A percentile compares a stretch with the other conserved stretches of the same genome.
Conservation (phyloP, 2,888 invertebrate genomes). For the Exocentrus adspersus region DNA sequence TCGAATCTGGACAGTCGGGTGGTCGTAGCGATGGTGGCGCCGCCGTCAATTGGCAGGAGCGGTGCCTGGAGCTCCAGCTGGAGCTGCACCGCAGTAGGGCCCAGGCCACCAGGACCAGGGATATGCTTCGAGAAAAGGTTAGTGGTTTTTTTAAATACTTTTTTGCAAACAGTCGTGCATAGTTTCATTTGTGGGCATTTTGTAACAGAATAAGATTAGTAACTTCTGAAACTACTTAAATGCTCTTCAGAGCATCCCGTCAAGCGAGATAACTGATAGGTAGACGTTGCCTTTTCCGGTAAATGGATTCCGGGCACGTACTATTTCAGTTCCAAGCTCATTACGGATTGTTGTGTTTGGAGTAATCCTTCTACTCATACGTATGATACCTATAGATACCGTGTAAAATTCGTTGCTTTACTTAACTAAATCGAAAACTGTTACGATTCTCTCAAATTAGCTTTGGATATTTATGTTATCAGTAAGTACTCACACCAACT, state of each 20-base stretch:
- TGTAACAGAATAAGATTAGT: no score
- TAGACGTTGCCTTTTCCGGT: background rate
- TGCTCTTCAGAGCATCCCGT: background rate
- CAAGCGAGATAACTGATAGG: background rate
- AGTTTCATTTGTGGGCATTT: no score
- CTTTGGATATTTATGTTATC: no score
- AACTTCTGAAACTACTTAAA: no score
- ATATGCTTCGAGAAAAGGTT: conserved; percentile 92
- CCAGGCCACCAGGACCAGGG: conserved; percentile 87
- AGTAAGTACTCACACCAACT: no score
- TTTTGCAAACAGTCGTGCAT: no score
- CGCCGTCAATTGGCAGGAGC: conserved; percentile 85
- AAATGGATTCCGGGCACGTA: background rate
- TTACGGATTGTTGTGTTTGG: background rate
- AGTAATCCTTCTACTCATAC: no score
- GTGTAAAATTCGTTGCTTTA: no score
- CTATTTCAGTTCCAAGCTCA: background rate
- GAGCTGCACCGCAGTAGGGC: conserved; percentile 87
- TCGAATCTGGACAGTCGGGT: conserved; percentile 61
- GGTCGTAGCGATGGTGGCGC: conserved; percentile 51
- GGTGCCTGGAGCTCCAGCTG: conserved; percentile 85
- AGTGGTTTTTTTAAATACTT: conserved; percentile 18
- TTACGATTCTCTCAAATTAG: no score
- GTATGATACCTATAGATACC: no score
- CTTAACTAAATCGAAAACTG: no score